These are phyloP conservation scores for Thereva nobilitata DNA, from an alignment of 2,888 invertebrate species.

Conservation along the genomic window DNA sequence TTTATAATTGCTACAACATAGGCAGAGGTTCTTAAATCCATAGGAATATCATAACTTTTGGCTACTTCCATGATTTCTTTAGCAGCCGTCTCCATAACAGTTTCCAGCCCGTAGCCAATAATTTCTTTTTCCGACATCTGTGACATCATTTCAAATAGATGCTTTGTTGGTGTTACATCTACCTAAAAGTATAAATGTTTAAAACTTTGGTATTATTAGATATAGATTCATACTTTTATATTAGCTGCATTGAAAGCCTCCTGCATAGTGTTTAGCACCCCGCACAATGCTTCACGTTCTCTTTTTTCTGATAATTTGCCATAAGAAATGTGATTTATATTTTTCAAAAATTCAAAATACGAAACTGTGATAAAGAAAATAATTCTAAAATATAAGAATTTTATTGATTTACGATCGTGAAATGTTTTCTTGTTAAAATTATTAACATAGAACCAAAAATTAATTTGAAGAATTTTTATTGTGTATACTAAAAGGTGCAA, in stretches of 20 bases:
- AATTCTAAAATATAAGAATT: too few relatives aligned
- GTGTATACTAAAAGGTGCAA: too few relatives aligned
- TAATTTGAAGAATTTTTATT: too few relatives aligned
- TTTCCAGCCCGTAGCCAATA: conserved; percentile 96
- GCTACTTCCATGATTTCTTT: conserved; percentile 93
- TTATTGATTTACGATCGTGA: too few relatives aligned
- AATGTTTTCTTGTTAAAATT: not conserved
- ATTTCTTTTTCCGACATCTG: conserved; percentile 98
- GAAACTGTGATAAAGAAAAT: conserved; percentile 66
- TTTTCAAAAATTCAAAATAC: conserved; percentile 98
- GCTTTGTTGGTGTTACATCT: not conserved
- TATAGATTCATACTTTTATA: conserved; percentile 72
- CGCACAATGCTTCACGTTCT: conserved; percentile 78
- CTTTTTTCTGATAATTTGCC: conserved; percentile 94
- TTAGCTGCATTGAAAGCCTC: conserved; percentile 86
- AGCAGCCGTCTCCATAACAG: conserved; percentile 96
- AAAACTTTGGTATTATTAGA: not conserved
- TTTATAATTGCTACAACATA: conserved; percentile 96
- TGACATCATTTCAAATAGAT: conserved; percentile 58
- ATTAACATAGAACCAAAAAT: not conserved
- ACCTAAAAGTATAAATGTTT: not conserved
- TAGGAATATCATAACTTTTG: conserved; percentile 87
- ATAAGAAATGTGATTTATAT: conserved; percentile 96
- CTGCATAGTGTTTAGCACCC: conserved; percentile 79
- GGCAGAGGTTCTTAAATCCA: conserved; percentile 95